These are phyloP conservation scores for Pseudococcus viburni DNA, from an alignment of 2,888 invertebrate species.

Conservation along the genomic window DNA sequence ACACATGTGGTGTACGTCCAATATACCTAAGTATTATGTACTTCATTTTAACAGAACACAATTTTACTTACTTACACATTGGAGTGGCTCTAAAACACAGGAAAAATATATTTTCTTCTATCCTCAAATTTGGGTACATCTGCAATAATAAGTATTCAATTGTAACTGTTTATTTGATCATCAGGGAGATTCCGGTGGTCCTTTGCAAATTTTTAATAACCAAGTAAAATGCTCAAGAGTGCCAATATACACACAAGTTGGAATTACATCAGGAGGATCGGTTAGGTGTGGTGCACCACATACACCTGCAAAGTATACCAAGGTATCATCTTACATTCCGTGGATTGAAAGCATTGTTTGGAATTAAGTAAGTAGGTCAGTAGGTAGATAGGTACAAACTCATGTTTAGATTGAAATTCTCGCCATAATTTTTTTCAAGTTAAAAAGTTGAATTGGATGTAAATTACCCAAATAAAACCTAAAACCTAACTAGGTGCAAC, in stretches of 20 bases:
- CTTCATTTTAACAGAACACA: too few relatives aligned
- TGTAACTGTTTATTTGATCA: not conserved
- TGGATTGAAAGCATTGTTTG: slow-evolving; percentile 57
- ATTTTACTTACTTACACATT: too few relatives aligned
- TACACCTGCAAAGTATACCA: slow-evolving; percentile 14
- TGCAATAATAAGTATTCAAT: too few relatives aligned
- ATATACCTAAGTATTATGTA: not conserved
- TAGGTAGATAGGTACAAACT: too few relatives aligned
- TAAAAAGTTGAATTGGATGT: too few relatives aligned
- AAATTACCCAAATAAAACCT: too few relatives aligned
- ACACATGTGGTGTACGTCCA: slow-evolving; percentile 71
- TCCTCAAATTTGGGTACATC: too few relatives aligned
- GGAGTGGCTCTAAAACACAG: too few relatives aligned
- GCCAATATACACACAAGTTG: slow-evolving; percentile 22
- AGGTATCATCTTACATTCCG: slow-evolving; percentile 20
- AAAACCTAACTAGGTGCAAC: too few relatives aligned
- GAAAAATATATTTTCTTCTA: too few relatives aligned
- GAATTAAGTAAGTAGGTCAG: not conserved
- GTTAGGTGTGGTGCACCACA: not conserved
- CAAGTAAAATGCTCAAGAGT: slow-evolving; percentile 70
- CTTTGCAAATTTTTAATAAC: slow-evolving; percentile 73
- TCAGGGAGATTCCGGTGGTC: slow-evolving; percentile 84
- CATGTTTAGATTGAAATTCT: too few relatives aligned
- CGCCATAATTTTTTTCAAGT: too few relatives aligned
- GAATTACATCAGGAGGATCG: not conserved